phyloP scores from a whole-genome alignment of 2,797 vertebrate species.

The Xenops minutus region DNA sequence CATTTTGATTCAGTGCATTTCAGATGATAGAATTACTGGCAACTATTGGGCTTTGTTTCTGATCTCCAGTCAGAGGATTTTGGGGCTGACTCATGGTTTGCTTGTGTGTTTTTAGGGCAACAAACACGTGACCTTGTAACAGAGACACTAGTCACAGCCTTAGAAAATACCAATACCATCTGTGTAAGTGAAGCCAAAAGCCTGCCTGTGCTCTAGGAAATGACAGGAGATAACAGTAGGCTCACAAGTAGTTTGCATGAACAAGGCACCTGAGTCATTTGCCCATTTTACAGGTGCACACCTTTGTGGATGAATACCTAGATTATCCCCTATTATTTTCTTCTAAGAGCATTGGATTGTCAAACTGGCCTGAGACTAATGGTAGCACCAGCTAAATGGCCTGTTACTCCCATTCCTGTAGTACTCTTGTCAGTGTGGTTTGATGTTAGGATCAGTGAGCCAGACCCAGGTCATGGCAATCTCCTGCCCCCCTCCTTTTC shows the following conservation, averaged over 20 bases:
- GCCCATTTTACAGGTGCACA: background rate
- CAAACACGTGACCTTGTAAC: background rate
- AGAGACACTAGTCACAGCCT: background rate
- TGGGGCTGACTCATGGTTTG: background rate
- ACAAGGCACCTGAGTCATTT: background rate
- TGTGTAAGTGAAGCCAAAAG: background rate
- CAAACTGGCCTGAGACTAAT: background rate
- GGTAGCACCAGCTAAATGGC: background rate
- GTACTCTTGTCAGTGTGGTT: background rate
- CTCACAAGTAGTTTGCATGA: background rate
- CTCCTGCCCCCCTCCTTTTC: background rate
- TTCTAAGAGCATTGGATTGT: background rate
- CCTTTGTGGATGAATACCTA: background rate
- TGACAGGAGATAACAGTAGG: background rate
- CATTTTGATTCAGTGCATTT: background rate
- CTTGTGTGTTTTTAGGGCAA: background rate
- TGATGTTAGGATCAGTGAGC: background rate
- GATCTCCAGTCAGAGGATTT: background rate
- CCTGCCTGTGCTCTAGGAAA: background rate
- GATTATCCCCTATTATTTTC: background rate
- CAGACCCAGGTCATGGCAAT: fast-evolving
- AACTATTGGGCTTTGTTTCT: background rate
- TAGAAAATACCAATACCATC: background rate
- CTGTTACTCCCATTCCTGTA: background rate
- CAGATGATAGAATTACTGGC: background rate